Base-by-base conservation (phyloP, 2,888 invertebrate species). In the Dynastes tityus region DNA sequence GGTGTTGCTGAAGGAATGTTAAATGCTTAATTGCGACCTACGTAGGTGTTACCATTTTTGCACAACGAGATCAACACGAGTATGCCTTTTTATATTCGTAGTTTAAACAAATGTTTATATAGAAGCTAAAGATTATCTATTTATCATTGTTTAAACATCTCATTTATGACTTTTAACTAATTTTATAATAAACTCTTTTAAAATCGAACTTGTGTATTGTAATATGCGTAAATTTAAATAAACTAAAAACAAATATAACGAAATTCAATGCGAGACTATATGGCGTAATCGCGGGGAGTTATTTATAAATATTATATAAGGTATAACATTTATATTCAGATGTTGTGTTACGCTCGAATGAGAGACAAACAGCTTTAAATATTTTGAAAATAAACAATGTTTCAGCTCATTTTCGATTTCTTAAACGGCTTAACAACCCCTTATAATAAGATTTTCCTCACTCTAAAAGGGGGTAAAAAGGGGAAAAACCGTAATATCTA, bases 221-320 rank as follows among this genome's bases (percentile, higher is more conserved):
- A 32, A 5, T 32, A 5, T 32, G 32, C 32, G 5, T 32, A 32
- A 32, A 32, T 32, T 32, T 5, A 32, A 2, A 32, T 32, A 45
- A 45, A 45, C 45, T 45, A 45, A 45, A 9, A 45, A 11, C 11
- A 45, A 45, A 45, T 45, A 45, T 9, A 45, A 45, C 11, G 45
- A 45, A 45, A 45, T 45, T 45, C 45, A 45, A 9, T 45, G 45
- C 45, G 11, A 45, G 32, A 16, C 37, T 29, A 29, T 55, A 55
- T 55, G 71, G 71, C 53, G 71, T 71, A 71, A 71, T 55, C 65
- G 9, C 22, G 13, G 32, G 9, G 8, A 58, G 71, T 71, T 71
- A 71, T 71, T 71, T 71, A 71, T 71, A 71, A 71, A 71, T 55
- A 55, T 71, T 71, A 71, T 71, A 71, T 58, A 71, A 71, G 29